Evolutionary conservation across 2,888 invertebrate species (phyloP), one percentile per base, ranked within the genome.

Genomic region (Eueremaeus valkanovi): DNA sequence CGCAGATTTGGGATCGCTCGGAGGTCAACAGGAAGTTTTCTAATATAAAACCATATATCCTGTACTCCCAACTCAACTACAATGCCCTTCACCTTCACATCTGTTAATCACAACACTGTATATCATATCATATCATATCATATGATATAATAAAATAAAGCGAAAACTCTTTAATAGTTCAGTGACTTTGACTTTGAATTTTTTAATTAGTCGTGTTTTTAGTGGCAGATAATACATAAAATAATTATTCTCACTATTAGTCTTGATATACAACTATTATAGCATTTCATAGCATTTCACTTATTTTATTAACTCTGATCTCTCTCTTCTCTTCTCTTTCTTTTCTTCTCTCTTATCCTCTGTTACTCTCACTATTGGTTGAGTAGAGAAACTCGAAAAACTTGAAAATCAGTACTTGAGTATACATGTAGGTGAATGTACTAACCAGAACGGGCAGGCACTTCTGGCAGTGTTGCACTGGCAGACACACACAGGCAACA

Each of bases 331-430:
- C 24, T 27, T 63, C 63, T 63, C 63, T 3, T 27, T 24, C 63
- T 63, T 27, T 21, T 13, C 24, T 27, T 63, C 63, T 63, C 63
- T 63, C 63, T 63, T 24, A 6, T 3, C 13, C 11, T 31, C 16
- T 68, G 31, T 31, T 24, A 24, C 68, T 68, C 68, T 66, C 66
- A n/a, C 66, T n/a, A n/a, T n/a, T n/a, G n/a, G n/a, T n/a, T 66
- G n/a, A n/a, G 27, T 1, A 27, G n/a, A n/a, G n/a, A n/a, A 3
- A n/a, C 63, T 5, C 27, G 24, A 27, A 24, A 8, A 24, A 66
- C 27, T 51, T n/a, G 21, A 2, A 45, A 45, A 45, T 18, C 21
- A 36, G 6, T 36, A 36, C 11, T 36, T 36, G 36, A 36, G 36
- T 51, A 21, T 21, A 51, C 21, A 21, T 21, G 16, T 51, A 51